Base-by-base conservation (phyloP, 2,888 invertebrate species). In the Aphodius granarius region DNA sequence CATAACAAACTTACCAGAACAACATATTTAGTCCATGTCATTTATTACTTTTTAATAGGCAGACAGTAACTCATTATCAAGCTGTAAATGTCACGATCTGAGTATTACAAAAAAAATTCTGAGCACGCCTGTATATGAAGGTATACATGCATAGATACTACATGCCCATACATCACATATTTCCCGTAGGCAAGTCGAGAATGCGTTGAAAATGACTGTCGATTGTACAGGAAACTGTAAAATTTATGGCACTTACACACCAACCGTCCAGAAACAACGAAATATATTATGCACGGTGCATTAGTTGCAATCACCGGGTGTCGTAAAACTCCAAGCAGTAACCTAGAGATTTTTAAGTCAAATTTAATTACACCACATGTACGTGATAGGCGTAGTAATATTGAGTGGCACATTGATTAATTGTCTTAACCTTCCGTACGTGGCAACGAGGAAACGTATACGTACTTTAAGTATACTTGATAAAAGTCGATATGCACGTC, bases 341-440 rank as follows among this genome's bases (percentile, higher is more conserved):
- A 22, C n/a, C 21, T n/a, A n/a, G n/a, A n/a, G n/a, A 68, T 68
- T 68, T 68, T 68, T 68, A 68, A 68, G 68, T 68, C 68, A 22
- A 20, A 68, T 68, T 68, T 68, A 68, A 68, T 68, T 68, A 68
- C 22, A 20, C 20, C 68, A 20, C 20, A 43, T 43, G 68, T 21
- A 19, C 68, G 68, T 68, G 68, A 68, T 68, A 68, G 68, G 68
- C 68, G 68, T 68, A 68, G 20, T 22, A 68, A 68, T 68, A 68
- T 68, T 22, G 68, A 68, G 22, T 20, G n/a, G 68, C 20, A 43
- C 43, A 22, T 68, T 68, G 68, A 68, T 68, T 68, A 68, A 68
- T 68, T 68, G 68, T 68, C 22, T 68, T 68, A 68, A 68, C 68
- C 68, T 68, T 68, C 68, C 22, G 68, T 68, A 68, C 68, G 68